Evolutionary conservation across 2,797 vertebrate genomes (phyloP), one percentile per base, ranked within the genome.

Genomic region (Podarcis siculus): DNA sequence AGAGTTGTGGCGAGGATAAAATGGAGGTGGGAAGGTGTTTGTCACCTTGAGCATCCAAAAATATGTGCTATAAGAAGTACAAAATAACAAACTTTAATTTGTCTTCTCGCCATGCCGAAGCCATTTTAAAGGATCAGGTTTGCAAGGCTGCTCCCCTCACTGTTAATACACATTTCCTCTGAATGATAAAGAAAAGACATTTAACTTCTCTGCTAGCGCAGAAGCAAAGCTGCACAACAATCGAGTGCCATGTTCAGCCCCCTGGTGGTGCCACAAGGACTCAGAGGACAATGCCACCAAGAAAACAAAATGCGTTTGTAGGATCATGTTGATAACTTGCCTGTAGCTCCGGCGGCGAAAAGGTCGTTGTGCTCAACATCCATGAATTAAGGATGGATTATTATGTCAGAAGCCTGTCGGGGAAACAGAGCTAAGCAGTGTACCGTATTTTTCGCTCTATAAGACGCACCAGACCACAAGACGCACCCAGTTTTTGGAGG

Each of bases 351-450:
- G 23, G 25, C 12, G 2, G 19, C 12, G 8, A 32, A 71, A 88
- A 39, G 8, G 66, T 72, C 35, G 23, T 55, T 71, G 21, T 76
- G 32, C 23, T 88, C 30, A 25, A 79, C 27, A 23, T 35, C 73
- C 64, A 55, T 83, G 37, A 87, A 76, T 82, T 77, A 76, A 77
- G 42, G 45, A 83, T 58, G 81, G 30, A 69, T 79, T 39, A 79
- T 69, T n/a, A 61, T 30, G 8, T 37, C 75, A 32, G 66, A 35
- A 55, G 23, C 61, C 66, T 76, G 19, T 61, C 13, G 71, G 64
- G 32, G 58, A 83, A 79, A 5, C 19, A 78, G 27, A n/a, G 39
- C 75, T 61, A 79, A 71, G 35, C 17, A 32, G 12, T 64, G 49
- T 19, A n/a, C n/a, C n/a, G n/a, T n/a, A n/a, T n/a, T n/a, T n/a